phyloP scores from a whole-genome alignment of 1,140 invertebrate species.

The Nephotettix cincticeps region DNA sequence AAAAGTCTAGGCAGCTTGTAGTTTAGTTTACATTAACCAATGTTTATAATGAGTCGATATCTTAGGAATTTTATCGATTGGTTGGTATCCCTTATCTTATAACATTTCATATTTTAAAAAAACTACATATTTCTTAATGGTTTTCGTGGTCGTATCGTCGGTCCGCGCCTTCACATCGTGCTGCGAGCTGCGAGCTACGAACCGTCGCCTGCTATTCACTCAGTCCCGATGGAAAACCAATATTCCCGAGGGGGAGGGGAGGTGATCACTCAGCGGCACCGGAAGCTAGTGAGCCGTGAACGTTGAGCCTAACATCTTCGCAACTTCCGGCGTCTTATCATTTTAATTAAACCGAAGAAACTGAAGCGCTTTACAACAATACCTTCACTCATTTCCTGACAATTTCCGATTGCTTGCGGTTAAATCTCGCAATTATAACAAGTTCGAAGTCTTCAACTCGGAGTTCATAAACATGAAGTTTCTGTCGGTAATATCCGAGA shows the following conservation, averaged over 20 bases:
- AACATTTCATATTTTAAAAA: too few species aligned
- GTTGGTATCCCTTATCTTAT: too few species aligned
- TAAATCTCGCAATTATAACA: not conserved
- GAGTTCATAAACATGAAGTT: too few species aligned
- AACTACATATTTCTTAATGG: too few species aligned
- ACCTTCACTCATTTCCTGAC: not conserved
- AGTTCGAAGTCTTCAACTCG: not conserved
- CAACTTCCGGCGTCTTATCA: not conserved
- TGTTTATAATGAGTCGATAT: too few species aligned
- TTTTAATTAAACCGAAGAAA: slow-evolving; percentile 23
- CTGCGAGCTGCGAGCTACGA: too few species aligned
- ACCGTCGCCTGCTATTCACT: not conserved
- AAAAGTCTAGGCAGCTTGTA: too few species aligned
- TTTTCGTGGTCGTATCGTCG: too few species aligned
- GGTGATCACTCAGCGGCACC: slow-evolving; percentile 26
- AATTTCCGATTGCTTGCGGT: not conserved
- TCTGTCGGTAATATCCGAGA: too few species aligned
- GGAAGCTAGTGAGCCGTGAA: slow-evolving; percentile 28
- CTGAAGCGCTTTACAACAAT: not conserved
- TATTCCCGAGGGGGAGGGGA: slow-evolving; percentile 23
- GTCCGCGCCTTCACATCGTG: too few species aligned
- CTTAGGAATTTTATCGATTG: too few species aligned
- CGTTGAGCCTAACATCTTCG: slow-evolving; percentile 4
- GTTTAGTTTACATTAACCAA: too few species aligned
- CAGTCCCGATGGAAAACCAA: slow-evolving; percentile 26